Base-by-base conservation (phyloP, 2,888 invertebrate genomes). In the Drosophila aldrichi region DNA sequence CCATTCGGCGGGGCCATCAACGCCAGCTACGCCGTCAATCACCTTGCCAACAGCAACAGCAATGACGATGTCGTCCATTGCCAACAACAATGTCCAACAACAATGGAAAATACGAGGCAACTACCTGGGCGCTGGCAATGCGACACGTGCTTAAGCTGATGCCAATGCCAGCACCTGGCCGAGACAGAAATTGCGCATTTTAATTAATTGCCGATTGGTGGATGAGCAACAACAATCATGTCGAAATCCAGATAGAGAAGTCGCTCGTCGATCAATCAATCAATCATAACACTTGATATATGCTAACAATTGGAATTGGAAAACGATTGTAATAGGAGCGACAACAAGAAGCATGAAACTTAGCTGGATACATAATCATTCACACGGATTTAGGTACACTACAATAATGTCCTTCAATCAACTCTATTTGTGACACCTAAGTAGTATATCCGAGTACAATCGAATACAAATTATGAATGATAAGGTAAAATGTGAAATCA, bases 1-100 rank as follows among this genome's bases (percentile, higher is more conserved):
- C 69, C 22, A 65, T 52, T 56, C 70, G 55, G 54, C 46, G 64
- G 46, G 58, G 54, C 43, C 74, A 62, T 67, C 68, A 70, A 57
- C 38, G 59, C 61, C 38, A 59, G 52, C 55, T 46, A 55, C 18
- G 77, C 61, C 58, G 77, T 77, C 72, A 80, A 80, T 78, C 78
- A 78, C 51, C 51, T 56, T 62, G 29, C 41, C 55, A 25, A 25
- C 25, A 67, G 36, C 44, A 61, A 22, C 55, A 67, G 38, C 44
- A 61, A 40, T 12, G 10, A 22, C 52, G 46, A n/a, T 60, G 25
- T 43, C 48, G 32, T n/a, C 36, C 32, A 40, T 49, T 43, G 20
- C 22, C 25, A 40, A 40, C 40, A 38, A 38, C 16, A n/a, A 38
- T 38, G 38, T 16, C 12, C 34, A 41, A 34, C 58, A 65, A 29